Conservation (phyloP, 1,140 invertebrate genomes). For the Rhagoletis pomonella region DNA sequence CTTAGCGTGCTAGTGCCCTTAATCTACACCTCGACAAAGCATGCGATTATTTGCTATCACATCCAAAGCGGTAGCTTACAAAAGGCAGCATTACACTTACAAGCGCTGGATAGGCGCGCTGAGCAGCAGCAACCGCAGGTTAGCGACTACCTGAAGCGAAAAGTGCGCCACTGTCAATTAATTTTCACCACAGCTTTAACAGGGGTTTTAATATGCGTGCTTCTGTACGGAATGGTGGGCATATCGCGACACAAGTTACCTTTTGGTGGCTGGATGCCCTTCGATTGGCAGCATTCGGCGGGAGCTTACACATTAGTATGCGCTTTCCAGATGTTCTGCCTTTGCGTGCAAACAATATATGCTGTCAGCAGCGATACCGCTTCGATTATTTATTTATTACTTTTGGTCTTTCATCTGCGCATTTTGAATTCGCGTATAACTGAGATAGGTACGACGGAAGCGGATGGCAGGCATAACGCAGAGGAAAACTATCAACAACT, state of each 20-base stretch:
- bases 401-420: slow-evolving; percentile 10
- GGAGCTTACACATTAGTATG: neutral
- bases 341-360: neutral
- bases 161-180: neutral
- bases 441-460: neutral
- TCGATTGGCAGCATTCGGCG: slow-evolving; percentile 13
- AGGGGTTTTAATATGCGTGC: neutral
- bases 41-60: neutral
- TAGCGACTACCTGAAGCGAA: neutral
- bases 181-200: neutral
- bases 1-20: neutral
- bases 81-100: neutral
- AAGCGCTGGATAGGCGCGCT: neutral
- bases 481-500: neutral
- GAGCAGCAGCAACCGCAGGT: neutral
- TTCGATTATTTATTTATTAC: neutral
- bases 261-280: slow-evolving; percentile 17
- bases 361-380: neutral
- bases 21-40: neutral
- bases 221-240: neutral
- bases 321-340: neutral
- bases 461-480: neutral
- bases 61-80: neutral
- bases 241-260: neutral
- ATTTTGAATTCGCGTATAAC: slow-evolving; percentile 8